A percentile compares a stretch with the other conserved stretches of the same genome.
Conservation (phyloP, 2,797 vertebrate genomes). For the Cirrhinus molitorella region DNA sequence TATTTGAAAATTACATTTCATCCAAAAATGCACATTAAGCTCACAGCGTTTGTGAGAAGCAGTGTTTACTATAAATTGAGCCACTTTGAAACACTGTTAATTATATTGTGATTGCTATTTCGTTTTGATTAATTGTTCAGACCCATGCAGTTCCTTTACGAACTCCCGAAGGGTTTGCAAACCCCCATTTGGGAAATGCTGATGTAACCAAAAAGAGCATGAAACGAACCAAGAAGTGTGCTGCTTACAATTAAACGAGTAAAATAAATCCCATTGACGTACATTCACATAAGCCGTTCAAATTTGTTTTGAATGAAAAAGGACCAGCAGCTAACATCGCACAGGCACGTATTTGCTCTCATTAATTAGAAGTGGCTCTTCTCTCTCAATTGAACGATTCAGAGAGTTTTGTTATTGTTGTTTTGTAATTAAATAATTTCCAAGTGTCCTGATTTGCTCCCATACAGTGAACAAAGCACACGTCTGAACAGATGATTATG, state of each 20-base stretch:
- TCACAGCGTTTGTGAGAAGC: neutral
- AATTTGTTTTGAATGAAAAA: neutral
- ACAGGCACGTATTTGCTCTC: conserved; percentile 6
- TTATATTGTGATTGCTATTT: neutral
- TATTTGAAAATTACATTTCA: neutral
- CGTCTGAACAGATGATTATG: neutral
- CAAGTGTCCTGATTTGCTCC: conserved; percentile 9
- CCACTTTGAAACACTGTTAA: neutral
- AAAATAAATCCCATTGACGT: neutral
- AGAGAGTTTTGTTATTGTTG: neutral
- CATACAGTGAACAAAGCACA: neutral
- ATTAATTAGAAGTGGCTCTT: neutral
- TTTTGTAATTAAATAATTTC: neutral
- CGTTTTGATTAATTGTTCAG: neutral
- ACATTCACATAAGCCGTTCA: neutral
- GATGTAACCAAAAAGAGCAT: neutral
- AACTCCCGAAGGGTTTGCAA: neutral
- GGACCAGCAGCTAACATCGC: neutral
- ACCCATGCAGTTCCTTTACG: neutral
- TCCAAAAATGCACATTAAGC: neutral
- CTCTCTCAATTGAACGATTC: neutral
- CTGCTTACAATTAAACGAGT: neutral
- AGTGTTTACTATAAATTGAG: neutral
- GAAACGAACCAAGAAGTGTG: neutral
- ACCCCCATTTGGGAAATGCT: neutral